Evolutionary conservation across 2,797 vertebrate genomes (phyloP).

Genomic region (Morelia viridis): DNA sequence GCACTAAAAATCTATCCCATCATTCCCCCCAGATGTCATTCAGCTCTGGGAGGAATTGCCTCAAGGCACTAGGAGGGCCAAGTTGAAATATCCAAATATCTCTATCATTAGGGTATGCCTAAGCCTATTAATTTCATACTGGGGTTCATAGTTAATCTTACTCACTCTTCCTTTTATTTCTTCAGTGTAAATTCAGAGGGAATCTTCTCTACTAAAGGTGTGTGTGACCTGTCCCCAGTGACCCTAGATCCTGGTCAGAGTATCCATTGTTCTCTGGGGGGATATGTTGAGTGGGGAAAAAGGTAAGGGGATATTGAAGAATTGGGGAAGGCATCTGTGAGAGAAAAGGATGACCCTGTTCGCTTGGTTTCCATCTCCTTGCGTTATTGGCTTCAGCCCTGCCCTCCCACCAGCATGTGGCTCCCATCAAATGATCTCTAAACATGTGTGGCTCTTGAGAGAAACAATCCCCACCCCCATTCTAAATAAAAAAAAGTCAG

Average conservation of each 20-base stretch:
- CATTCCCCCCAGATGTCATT: background rate
- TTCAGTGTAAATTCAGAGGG: background rate
- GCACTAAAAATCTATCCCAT: background rate
- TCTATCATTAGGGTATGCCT: constrained; percentile 11
- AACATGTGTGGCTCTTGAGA: background rate
- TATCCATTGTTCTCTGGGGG: background rate
- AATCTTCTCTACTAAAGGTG: background rate
- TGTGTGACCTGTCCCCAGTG: no score
- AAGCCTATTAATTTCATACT: background rate
- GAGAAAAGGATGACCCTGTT: background rate
- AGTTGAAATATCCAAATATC: background rate
- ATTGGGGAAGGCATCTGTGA: background rate
- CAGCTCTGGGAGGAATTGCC: background rate
- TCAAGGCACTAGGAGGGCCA: background rate
- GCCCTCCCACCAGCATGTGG: background rate
- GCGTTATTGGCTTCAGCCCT: background rate
- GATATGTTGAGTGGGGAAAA: background rate
- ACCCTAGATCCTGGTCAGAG: background rate
- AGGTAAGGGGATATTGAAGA: background rate
- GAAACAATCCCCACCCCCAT: background rate
- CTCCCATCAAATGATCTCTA: background rate
- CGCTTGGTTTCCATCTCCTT: background rate
- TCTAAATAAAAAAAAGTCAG: background rate
- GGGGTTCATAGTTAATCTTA: constrained; percentile 44
- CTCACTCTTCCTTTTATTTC: background rate